These are phyloP conservation scores for Crossaster papposus DNA, from an alignment of 53 echinoderm and acorn worm genomes.

Conservation along the genomic window DNA sequence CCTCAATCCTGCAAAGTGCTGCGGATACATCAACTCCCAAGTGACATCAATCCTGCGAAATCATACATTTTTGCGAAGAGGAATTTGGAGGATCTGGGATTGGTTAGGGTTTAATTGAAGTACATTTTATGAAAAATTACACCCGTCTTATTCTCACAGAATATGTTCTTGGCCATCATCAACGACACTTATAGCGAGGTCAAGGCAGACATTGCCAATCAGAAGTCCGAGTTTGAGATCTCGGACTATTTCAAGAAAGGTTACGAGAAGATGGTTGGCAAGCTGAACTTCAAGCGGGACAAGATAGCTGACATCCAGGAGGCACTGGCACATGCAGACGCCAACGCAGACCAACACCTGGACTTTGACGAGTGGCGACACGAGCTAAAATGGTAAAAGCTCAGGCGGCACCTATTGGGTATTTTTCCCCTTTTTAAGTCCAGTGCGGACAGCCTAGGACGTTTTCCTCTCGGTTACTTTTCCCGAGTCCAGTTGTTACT, in stretches of 20 bases:
- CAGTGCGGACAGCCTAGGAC: too few relatives aligned
- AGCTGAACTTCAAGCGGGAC: slow-evolving; percentile 99
- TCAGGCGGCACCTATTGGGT: neutral
- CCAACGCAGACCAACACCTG: slow-evolving; percentile 93
- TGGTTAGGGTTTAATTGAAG: too few relatives aligned
- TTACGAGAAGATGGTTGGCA: slow-evolving; percentile 99
- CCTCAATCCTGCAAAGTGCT: too few relatives aligned
- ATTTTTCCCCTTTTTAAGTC: too few relatives aligned
- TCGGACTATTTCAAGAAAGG: slow-evolving; percentile 99
- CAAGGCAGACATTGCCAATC: slow-evolving; percentile 97
- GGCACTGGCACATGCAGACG: slow-evolving; percentile 94
- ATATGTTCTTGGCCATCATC: slow-evolving; percentile 99
- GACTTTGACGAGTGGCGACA: slow-evolving; percentile 99
- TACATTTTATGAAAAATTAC: neutral
- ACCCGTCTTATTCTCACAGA: slow-evolving; percentile 59
- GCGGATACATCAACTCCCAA: too few relatives aligned
- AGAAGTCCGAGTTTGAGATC: slow-evolving; percentile 99
- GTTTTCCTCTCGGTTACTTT: too few relatives aligned
- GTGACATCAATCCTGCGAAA: too few relatives aligned
- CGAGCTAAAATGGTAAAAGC: slow-evolving; percentile 89
- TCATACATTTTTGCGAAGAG: too few relatives aligned
- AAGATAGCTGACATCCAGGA: slow-evolving; percentile 99
- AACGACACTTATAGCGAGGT: slow-evolving; percentile 99
- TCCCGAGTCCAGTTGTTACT: too few relatives aligned
- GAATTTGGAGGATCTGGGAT: too few relatives aligned